Evolutionary conservation across 1,140 invertebrate species (phyloP).

Genomic region (Tetramorium parvispinum): DNA sequence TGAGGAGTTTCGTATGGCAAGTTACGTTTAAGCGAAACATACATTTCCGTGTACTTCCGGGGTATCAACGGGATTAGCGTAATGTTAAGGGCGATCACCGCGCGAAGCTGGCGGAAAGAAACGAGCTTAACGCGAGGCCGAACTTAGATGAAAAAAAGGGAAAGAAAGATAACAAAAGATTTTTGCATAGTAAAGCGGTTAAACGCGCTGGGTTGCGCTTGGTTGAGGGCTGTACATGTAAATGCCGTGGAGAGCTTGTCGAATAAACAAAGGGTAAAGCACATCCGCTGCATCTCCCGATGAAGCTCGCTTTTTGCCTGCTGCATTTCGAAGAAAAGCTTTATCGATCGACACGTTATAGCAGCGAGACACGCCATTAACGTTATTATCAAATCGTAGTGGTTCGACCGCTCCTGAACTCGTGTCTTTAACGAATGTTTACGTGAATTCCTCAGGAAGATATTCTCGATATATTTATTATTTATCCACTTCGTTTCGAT

Average conservation of each 20-base stretch:
- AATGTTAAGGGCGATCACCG: conserved; percentile 57
- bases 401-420: neutral
- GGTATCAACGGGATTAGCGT: conserved; percentile 64
- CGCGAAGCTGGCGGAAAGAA: conserved; percentile 44
- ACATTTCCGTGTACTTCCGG: conserved; percentile 55
- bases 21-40: conserved; percentile 45
- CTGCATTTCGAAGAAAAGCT: neutral
- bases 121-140: conserved; percentile 45
- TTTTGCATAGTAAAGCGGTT: conserved; percentile 75
- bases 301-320: conserved; percentile 46
- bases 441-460: neutral
- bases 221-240: conserved; percentile 23
- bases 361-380: neutral
- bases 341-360: conserved; percentile 16
- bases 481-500: neutral
- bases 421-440: neutral
- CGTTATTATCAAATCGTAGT: conserved; percentile 4
- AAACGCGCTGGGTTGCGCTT: conserved; percentile 38
- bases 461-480: neutral
- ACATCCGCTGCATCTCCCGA: conserved; percentile 31
- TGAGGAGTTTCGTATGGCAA: conserved; percentile 23
- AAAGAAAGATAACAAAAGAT: conserved; percentile 66
- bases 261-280: conserved; percentile 53
- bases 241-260: conserved; percentile 53
- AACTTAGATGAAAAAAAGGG: conserved; percentile 61